Conservation (phyloP, 1,140 invertebrate genomes). For the Capitella teleta region DNA sequence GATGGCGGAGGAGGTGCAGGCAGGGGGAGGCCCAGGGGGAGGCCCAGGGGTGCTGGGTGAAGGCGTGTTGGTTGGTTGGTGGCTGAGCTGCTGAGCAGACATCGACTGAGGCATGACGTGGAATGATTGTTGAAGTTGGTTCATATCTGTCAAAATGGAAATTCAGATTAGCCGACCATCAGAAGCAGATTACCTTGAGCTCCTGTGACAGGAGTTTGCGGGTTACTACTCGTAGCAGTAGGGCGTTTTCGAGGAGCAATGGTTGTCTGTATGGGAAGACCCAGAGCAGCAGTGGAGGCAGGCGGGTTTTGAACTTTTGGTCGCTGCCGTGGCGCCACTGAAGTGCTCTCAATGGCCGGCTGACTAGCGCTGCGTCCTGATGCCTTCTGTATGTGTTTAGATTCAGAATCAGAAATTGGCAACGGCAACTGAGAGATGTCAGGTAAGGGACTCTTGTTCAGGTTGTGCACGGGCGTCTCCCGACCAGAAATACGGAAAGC, state of each 20-base stretch:
- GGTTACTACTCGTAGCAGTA: slow-evolving; percentile 18
- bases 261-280: slow-evolving; percentile 36
- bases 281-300: slow-evolving; percentile 25
- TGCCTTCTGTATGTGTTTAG: neutral
- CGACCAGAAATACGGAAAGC: slow-evolving; percentile 63
- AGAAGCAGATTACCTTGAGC: too few species aligned
- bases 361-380: too few species aligned
- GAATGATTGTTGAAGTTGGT: too few species aligned
- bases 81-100: neutral
- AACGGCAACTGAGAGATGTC: slow-evolving; percentile 53
- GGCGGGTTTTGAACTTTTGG: slow-evolving; percentile 55
- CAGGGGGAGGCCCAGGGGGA: too few species aligned
- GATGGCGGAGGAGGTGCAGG: too few species aligned
- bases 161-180: too few species aligned
- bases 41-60: too few species aligned
- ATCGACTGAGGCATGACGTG: too few species aligned
- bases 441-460: slow-evolving; percentile 60
- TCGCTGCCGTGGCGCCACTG: slow-evolving; percentile 70
- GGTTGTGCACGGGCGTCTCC: slow-evolving; percentile 69
- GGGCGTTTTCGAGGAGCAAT: slow-evolving; percentile 30
- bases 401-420: slow-evolving; percentile 50
- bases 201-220: slow-evolving; percentile 18
- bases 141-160: too few species aligned
- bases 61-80: too few species aligned
- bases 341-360: slow-evolving; percentile 57